phyloP scores from a whole-genome alignment of 2,113 vertebrate species.

The Cynocephalus volans region DNA sequence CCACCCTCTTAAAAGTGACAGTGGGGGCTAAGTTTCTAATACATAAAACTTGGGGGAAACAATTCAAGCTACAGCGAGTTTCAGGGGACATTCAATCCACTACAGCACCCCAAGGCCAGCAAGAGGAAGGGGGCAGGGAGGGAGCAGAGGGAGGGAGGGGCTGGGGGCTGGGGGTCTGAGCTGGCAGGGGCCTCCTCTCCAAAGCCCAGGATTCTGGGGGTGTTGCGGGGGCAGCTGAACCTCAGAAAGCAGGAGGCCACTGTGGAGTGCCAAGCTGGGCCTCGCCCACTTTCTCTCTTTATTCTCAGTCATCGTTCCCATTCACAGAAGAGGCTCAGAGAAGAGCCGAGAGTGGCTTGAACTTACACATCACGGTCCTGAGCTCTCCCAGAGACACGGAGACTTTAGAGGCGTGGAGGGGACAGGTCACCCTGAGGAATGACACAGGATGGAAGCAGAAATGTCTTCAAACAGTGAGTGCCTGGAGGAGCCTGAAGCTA shows the following conservation, averaged over 20 bases:
- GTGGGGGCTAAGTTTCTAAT: no score
- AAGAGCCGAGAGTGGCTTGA: rapidly evolving
- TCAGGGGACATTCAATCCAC: no score
- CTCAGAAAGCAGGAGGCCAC: no score
- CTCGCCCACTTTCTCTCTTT: no score
- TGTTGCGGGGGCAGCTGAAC: neutral
- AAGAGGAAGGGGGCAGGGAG: neutral
- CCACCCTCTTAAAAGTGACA: no score
- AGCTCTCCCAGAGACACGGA: neutral
- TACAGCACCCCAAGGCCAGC: no score
- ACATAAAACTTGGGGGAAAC: no score
- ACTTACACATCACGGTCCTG: rapidly evolving
- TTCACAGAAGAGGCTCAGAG: neutral
- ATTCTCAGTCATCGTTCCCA: rapidly evolving
- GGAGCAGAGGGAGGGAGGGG: no score
- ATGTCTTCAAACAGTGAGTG: rapidly evolving
- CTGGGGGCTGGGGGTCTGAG: rapidly evolving
- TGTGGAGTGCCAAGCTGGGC: rapidly evolving
- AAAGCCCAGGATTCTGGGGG: neutral
- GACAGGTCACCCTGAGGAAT: rapidly evolving
- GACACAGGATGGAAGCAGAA: neutral
- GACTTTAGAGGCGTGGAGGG: rapidly evolving
- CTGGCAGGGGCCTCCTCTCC: neutral
- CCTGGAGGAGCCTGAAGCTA: neutral
- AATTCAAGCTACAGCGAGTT: no score